These are phyloP conservation scores for Cynaeus angustus DNA, from an alignment of 2,888 invertebrate species.

Conservation along the genomic window DNA sequence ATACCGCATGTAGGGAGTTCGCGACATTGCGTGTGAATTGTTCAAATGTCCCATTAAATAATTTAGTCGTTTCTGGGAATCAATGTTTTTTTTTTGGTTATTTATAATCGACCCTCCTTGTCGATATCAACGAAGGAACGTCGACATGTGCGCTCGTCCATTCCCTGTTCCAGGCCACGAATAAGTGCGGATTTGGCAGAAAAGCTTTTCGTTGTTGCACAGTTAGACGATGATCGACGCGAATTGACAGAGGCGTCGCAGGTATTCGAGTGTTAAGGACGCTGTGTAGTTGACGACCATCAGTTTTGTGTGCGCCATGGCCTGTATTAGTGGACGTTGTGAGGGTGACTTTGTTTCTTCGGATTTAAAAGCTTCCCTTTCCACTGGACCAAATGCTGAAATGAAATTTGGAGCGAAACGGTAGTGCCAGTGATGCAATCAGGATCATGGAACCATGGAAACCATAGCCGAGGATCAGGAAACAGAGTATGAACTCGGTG, in stretches of 20 bases:
- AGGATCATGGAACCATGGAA: slow-evolving; percentile 74
- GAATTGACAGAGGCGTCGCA: slow-evolving; percentile 30
- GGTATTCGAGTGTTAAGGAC: slow-evolving; percentile 18
- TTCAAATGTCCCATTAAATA: slow-evolving; percentile 23
- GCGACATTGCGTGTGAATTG: slow-evolving; percentile 30
- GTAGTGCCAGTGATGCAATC: slow-evolving; percentile 62
- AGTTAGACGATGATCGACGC: slow-evolving; percentile 26
- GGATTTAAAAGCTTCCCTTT: slow-evolving; percentile 7
- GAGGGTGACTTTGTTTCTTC: slow-evolving; percentile 17
- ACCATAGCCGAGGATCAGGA: slow-evolving; percentile 81
- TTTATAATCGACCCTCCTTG: slow-evolving; percentile 22
- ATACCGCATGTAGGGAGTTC: slow-evolving; percentile 9
- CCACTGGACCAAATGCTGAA: slow-evolving; percentile 26
- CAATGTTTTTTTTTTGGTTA: slow-evolving; percentile 30
- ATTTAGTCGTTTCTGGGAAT: slow-evolving; percentile 30
- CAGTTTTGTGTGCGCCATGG: slow-evolving; percentile 41
- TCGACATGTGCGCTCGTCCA: slow-evolving; percentile 16
- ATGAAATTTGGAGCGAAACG: slow-evolving; percentile 53
- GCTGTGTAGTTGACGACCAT: slow-evolving; percentile 13
- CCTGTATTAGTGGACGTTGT: slow-evolving; percentile 45
- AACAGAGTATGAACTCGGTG: slow-evolving; percentile 81
- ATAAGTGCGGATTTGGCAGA: slow-evolving; percentile 9
- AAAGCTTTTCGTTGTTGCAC: slow-evolving; percentile 28
- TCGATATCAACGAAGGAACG: slow-evolving; percentile 17
- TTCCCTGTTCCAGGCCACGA: slow-evolving; percentile 1